These are phyloP conservation scores for Melieria omissa DNA, from an alignment of 2,888 invertebrate genomes.

Conservation along the genomic window DNA sequence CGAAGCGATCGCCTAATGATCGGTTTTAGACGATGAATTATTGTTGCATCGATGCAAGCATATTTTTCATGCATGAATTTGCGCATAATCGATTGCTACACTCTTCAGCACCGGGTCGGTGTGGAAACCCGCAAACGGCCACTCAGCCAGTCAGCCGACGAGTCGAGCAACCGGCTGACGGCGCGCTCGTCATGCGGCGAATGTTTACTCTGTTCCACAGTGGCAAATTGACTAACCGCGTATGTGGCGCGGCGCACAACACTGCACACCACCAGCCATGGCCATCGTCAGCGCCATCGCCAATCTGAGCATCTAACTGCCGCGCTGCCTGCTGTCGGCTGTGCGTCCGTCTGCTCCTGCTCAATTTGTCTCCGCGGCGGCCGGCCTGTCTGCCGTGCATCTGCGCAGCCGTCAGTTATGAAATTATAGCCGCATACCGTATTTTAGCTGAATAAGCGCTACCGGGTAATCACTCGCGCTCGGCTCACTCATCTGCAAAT, in stretches of 20 bases:
- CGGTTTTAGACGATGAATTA: conserved; percentile 37
- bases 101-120: background rate
- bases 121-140: too few relatives aligned
- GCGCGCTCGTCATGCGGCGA: background rate
- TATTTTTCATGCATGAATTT: conserved; percentile 33
- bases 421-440: conserved; percentile 35
- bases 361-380: conserved; percentile 22
- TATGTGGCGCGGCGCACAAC: background rate
- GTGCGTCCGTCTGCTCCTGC: background rate
- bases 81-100: conserved; percentile 19
- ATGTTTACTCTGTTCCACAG: conserved; percentile 16
- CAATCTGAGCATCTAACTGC: too few relatives aligned
- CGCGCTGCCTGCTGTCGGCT: too few relatives aligned
- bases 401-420: conserved; percentile 34
- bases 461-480: conserved; percentile 37
- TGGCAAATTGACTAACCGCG: conserved; percentile 16
- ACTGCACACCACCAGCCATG: too few relatives aligned
- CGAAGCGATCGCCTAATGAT: conserved; percentile 30
- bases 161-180: too few relatives aligned
- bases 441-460: conserved; percentile 34
- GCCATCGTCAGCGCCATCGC: too few relatives aligned
- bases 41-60: conserved; percentile 27
- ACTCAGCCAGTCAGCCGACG: too few relatives aligned
- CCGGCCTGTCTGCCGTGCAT: conserved; percentile 9
- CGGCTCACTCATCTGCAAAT: conserved; percentile 29